Evolutionary conservation across 2,797 vertebrate species (phyloP).

Genomic region (Cirrhinus mrigala): DNA sequence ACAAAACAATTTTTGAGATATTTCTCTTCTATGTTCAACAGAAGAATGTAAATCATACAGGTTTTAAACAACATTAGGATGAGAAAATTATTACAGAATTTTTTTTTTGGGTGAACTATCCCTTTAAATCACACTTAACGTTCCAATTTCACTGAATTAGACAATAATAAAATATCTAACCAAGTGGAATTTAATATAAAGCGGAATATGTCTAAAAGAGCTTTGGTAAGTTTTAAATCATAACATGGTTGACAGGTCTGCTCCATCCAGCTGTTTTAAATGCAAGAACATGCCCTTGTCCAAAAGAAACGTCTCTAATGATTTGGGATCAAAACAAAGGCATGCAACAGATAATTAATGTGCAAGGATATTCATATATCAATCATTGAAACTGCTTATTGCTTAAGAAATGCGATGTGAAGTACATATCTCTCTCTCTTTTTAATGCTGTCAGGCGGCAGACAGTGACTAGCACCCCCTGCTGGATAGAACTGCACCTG

Average conservation of each 20-base stretch:
- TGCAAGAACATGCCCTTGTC: not conserved
- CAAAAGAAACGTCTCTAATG: too few relatives aligned
- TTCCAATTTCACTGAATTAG: not conserved
- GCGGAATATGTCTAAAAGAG: not conserved
- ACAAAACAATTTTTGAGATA: not conserved
- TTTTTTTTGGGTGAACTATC: not conserved
- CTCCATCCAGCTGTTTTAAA: not conserved
- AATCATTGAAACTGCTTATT: not conserved
- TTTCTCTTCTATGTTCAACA: too few relatives aligned
- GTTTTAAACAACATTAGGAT: not conserved
- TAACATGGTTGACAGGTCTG: not conserved
- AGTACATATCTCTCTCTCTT: constrained; percentile 11
- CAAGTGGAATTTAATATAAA: not conserved
- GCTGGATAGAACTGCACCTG: constrained; percentile 99
- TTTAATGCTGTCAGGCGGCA: constrained; percentile 82
- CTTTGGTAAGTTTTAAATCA: not conserved
- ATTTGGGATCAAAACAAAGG: not conserved
- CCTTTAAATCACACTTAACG: not conserved
- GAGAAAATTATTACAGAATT: not conserved
- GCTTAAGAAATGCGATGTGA: not conserved
- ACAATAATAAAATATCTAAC: not conserved
- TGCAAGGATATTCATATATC: not conserved
- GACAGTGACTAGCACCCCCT: constrained; percentile 99
- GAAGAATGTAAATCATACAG: not conserved
- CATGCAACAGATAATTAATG: not conserved